Evolutionary conservation across 2,888 invertebrate species (phyloP).

Genomic region (Dicycla oo): DNA sequence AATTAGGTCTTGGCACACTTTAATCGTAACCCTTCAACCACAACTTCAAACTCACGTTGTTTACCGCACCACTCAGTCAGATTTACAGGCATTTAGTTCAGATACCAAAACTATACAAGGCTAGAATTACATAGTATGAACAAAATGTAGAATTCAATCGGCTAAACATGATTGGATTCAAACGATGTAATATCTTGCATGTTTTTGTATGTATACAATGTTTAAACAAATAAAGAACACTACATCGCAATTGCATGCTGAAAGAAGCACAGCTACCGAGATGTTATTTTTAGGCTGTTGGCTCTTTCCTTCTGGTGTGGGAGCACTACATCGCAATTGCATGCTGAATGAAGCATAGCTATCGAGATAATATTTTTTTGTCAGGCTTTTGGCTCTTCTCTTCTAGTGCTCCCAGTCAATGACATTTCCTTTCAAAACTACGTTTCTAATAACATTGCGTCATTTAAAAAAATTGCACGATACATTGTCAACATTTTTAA

Average conservation of each 20-base stretch:
- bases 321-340: background rate
- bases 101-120: background rate
- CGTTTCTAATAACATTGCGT: slow-evolving; percentile 40
- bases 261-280: background rate
- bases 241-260: background rate
- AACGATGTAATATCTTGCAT: too few relatives aligned
- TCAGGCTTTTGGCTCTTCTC: background rate
- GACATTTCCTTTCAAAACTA: slow-evolving; percentile 26
- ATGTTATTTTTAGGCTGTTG: background rate
- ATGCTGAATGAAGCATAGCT: background rate
- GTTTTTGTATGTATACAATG: too few relatives aligned
- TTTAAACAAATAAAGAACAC: too few relatives aligned
- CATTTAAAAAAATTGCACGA: slow-evolving; percentile 48
- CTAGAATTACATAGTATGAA: background rate
- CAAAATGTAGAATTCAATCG: too few relatives aligned
- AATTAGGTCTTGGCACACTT: slow-evolving; percentile 56
- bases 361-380: background rate
- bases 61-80: background rate
- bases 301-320: background rate
- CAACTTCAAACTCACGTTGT: background rate
- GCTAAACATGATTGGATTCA: too few relatives aligned
- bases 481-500: slow-evolving; percentile 59
- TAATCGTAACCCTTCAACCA: background rate
- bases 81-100: background rate
- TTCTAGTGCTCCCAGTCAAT: slow-evolving; percentile 22